Evolutionary conservation across 2,888 invertebrate genomes (phyloP).

Genomic region (Nycteola revayana): DNA sequence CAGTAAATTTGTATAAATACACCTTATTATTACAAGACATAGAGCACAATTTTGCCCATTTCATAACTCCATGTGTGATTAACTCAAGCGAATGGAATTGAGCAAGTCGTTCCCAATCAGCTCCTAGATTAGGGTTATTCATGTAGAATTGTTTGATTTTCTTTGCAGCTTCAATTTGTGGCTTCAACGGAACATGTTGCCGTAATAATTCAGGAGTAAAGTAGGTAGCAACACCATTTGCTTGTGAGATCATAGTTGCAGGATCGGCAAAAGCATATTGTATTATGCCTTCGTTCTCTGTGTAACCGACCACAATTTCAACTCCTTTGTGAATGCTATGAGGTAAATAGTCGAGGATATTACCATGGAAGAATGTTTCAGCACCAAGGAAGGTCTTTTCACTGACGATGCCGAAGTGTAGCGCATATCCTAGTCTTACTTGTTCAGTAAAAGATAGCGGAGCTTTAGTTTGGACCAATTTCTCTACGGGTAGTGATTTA

Average conservation of each 20-base stretch:
- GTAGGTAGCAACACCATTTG: constrained; percentile 28
- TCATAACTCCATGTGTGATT: constrained; percentile 29
- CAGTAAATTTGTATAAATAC: constrained; percentile 37
- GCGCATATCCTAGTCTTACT: constrained; percentile 1
- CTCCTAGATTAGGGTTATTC: constrained; percentile 18
- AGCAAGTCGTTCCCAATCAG: constrained; percentile 28
- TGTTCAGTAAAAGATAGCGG: constrained; percentile 22
- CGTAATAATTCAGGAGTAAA: constrained; percentile 30
- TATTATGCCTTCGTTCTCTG: constrained; percentile 83
- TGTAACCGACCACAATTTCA: constrained; percentile 86
- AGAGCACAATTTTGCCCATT: constrained; percentile 32
- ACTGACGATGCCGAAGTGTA: constrained; percentile 29
- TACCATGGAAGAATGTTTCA: constrained; percentile 38
- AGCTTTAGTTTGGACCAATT: constrained; percentile 15
- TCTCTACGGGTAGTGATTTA: constrained; percentile 25
- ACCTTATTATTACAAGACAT: constrained; percentile 21
- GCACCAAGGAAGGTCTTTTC: constrained; percentile 35
- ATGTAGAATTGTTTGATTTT: constrained; percentile 36
- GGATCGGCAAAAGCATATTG: constrained; percentile 12
- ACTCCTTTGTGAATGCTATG: constrained; percentile 65
- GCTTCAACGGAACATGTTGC: constrained; percentile 17
- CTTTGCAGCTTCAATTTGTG: constrained; percentile 37
- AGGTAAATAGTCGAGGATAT: constrained; percentile 48
- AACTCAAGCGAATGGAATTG: constrained; percentile 31
- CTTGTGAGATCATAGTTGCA: constrained; percentile 21